Conservation (phyloP, 2,888 invertebrate species). For the Macrosiphum euphorbiae region DNA sequence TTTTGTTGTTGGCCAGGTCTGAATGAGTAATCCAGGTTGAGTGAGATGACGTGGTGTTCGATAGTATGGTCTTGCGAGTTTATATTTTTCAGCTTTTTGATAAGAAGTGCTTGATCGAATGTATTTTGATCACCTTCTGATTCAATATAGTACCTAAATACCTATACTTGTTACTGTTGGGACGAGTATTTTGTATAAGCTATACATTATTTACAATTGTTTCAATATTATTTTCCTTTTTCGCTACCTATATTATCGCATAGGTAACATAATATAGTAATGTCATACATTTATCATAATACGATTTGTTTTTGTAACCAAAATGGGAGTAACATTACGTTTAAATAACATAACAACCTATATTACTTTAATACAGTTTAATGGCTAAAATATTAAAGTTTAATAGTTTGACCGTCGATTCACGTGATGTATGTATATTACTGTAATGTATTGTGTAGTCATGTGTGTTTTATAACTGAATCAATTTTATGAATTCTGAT, state of each 20-base stretch:
- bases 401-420: background rate
- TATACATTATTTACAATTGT: background rate
- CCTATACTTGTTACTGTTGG: background rate
- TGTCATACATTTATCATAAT: background rate
- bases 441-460: slow-evolving; percentile 29
- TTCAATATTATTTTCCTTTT: background rate
- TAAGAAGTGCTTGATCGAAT: background rate
- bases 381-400: background rate
- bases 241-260: background rate
- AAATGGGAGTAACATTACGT: background rate
- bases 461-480: slow-evolving; percentile 36
- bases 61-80: no score
- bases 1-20: no score
- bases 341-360: background rate
- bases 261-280: background rate
- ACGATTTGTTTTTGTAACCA: background rate
- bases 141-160: background rate
- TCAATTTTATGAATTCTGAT: background rate
- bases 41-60: no score
- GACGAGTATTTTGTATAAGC: background rate
- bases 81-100: no score
- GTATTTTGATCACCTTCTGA: background rate
- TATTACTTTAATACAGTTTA: background rate
- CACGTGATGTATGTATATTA: background rate
- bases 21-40: no score